phyloP scores from a whole-genome alignment of 1,140 invertebrate genomes.

The Oryzaephilus surinamensis region DNA sequence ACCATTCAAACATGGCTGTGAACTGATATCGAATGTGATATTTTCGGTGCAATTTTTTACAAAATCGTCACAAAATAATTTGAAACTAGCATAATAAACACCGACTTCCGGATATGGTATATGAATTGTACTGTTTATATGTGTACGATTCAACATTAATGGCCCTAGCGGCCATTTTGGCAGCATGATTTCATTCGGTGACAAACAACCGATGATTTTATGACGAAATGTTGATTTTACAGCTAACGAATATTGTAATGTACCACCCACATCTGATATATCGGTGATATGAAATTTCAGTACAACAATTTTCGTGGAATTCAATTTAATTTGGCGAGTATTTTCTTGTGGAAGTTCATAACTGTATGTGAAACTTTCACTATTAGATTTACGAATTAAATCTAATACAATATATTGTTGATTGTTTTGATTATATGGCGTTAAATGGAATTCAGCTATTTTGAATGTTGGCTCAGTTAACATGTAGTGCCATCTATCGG shows the following conservation, averaged over 20 bases:
- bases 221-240: slow-evolving; percentile 42
- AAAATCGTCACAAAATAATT: slow-evolving; percentile 47
- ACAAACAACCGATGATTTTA: slow-evolving; percentile 48
- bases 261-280: slow-evolving; percentile 61
- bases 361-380: slow-evolving; percentile 59
- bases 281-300: slow-evolving; percentile 31
- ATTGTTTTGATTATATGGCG: slow-evolving; percentile 51
- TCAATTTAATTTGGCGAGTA: slow-evolving; percentile 54
- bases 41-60: slow-evolving; percentile 38
- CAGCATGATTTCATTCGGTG: slow-evolving; percentile 40
- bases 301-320: no score
- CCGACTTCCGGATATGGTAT: slow-evolving; percentile 72
- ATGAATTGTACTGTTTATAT: slow-evolving; percentile 38
- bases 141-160: slow-evolving; percentile 44
- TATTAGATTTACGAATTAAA: slow-evolving; percentile 52
- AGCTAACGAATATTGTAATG: slow-evolving; percentile 50
- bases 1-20: slow-evolving; percentile 55
- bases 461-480: slow-evolving; percentile 10
- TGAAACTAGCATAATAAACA: slow-evolving; percentile 59
- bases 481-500: slow-evolving; percentile 14
- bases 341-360: slow-evolving; percentile 50
- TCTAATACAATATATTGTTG: slow-evolving; percentile 46
- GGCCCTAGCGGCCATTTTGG: slow-evolving; percentile 44
- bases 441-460: slow-evolving; percentile 21
- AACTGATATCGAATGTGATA: slow-evolving; percentile 51